Base-by-base conservation (phyloP, 2,113 vertebrate genomes). In the Meles meles region DNA sequence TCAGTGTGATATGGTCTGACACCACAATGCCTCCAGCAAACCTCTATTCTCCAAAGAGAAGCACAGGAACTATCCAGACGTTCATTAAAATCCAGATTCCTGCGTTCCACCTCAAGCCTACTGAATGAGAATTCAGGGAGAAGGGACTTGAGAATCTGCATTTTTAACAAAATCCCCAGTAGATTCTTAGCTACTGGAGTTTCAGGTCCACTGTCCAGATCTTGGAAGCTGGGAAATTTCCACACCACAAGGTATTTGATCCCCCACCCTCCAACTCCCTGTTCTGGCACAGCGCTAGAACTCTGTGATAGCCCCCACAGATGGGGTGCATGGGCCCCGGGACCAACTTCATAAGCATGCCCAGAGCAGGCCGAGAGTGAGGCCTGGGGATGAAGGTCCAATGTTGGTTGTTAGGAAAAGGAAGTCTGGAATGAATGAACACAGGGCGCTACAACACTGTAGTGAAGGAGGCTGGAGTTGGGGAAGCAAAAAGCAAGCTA, bases 241-340 rank as follows among this genome's bases (percentile, higher is more conserved):
- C 14, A n/a, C 21, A 52, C 88, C 6, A 20, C 20, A 6, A 55
- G 6, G 49, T 29, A 52, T 76, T 49, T 74, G 67, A 69, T 61
- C 9, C 23, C 25, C 23, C 27, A 4, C 7, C 34, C 67, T 17
- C 63, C 15, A 13, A 18, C 71, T 11, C 39, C 15, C 20, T 63
- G 23, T 27, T 42, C 79, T 49, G 44, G 34, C 3, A 11, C 12
- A 9, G n/a, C 14, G 27, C 37, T 21, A 71, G 49, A 47, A 71
- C 9, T 59, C 57, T 42, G 17, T 2, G 12, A n/a, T 8, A 23
- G 15, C 15, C 76, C 6, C 23, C 18, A 69, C 15, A 76, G 61
- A 39, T 25, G 1, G 9, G 20, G 49, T 7, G 52, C 3, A 0
- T 5, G 10, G n/a, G 15, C 20, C 6, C 5, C 2, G 0, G 37